Conservation (phyloP, 2,888 invertebrate species). For the Harpagoxenus sublaevis region DNA sequence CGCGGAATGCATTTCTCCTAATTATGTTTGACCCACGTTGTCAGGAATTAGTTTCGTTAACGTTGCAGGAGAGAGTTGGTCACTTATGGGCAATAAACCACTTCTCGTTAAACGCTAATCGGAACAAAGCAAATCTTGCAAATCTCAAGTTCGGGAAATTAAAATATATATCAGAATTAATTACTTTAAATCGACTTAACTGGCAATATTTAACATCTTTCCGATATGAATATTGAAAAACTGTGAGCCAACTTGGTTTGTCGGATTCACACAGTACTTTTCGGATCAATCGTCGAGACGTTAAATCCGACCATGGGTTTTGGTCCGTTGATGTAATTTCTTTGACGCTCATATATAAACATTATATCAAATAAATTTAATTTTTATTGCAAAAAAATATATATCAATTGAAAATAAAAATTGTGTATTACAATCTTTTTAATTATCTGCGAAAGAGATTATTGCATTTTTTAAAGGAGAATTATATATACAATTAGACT, state of each 20-base stretch:
- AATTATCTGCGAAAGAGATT: not conserved
- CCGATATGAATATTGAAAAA: too few species aligned
- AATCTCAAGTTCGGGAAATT: not conserved
- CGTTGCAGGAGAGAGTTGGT: not conserved
- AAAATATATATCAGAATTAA: not conserved
- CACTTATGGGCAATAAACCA: not conserved
- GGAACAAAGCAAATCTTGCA: not conserved
- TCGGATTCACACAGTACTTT: too few species aligned
- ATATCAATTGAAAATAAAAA: not conserved
- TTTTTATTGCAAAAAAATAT: too few species aligned
- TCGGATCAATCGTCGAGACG: too few species aligned
- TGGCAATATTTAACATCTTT: too few species aligned
- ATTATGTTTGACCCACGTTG: conserved; percentile 13
- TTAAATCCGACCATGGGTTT: too few species aligned
- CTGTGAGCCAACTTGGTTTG: too few species aligned
- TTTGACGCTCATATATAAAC: too few species aligned
- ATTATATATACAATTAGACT: not conserved
- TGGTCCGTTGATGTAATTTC: too few species aligned
- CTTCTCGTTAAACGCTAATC: not conserved
- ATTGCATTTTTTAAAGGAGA: not conserved
- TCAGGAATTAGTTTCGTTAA: conserved; percentile 14
- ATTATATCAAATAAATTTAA: too few species aligned
- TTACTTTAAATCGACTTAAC: too few species aligned
- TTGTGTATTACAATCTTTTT: not conserved
- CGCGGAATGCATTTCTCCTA: conserved; percentile 9